Base-by-base conservation (phyloP, 2,797 vertebrate species). In the Falco peregrinus region DNA sequence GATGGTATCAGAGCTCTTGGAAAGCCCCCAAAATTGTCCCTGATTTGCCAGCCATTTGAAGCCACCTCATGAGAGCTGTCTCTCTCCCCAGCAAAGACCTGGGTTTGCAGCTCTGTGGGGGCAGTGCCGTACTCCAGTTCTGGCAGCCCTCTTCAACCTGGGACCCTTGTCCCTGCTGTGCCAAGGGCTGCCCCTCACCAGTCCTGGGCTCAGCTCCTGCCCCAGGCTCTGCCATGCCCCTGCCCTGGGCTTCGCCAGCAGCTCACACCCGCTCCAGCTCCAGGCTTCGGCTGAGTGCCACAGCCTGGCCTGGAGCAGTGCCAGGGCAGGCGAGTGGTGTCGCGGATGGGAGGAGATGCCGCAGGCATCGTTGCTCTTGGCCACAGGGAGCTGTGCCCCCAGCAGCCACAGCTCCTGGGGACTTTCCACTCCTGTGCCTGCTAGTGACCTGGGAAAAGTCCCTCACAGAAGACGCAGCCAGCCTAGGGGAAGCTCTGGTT, bases 361-460 rank as follows among this genome's bases (percentile, higher is more conserved):
- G 6, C 65, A 19, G 80, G 90, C 95, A 92, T 82, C 67, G 3
- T 5, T 78, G 48, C 82, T 90, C 48, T 76, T 3, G 26, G 65
- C 93, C 86, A 63, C 87, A 79, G 84, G 26, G 78, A 87, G 31
- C 63, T 61, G 70, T 1, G 15, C 71, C 90, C 33, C 67, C 57
- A 31, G 90, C 84, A 82, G 51, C 29, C 65, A 21, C 67, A 59
- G 51, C 25, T 96, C 68, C 48, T 89, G 95, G 95, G 90, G 87
- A 97, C 87, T 97, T 97, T 96, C 96, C 95, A 96, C 68, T 94
- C 78, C 0, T 5, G 45, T 76, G 59, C 12, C 57, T 90, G n/a
- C 18, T 82, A 56, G 57, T 45, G 45, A 57, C 43, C 21, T 73
- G 4, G 83, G 65, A 87, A 95, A 96, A 95, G 21, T 91, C 61